These are phyloP conservation scores for Sisyra terminalis DNA, from an alignment of 2,888 invertebrate species.

Conservation along the genomic window DNA sequence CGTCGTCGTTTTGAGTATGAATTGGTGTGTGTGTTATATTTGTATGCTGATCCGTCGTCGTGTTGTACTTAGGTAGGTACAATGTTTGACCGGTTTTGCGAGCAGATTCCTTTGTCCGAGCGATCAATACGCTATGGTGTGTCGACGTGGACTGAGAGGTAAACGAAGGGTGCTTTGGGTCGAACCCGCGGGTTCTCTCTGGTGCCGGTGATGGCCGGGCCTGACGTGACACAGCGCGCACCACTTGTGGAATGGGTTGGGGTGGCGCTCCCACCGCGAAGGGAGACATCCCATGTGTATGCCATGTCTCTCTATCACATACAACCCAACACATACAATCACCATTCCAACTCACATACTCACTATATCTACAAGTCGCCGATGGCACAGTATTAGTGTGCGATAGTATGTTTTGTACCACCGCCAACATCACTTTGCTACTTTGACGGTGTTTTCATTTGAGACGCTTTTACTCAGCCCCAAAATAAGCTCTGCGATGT, in stretches of 20 bases:
- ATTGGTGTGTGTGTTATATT: too few species aligned
- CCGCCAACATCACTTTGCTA: constrained; percentile 15
- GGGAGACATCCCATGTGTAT: constrained; percentile 29
- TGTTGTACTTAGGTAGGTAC: too few species aligned
- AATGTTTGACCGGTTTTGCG: too few species aligned
- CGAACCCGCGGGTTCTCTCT: constrained; percentile 15
- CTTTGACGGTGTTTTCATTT: constrained; percentile 15
- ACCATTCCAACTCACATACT: too few species aligned
- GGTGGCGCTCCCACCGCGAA: constrained; percentile 33
- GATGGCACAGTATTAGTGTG: constrained; percentile 13
- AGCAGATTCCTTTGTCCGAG: constrained; percentile 26
- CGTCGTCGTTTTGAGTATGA: too few species aligned
- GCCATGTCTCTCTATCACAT: too few species aligned
- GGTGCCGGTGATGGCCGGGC: constrained; percentile 17
- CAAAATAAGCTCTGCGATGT: too few species aligned
- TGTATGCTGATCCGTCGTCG: too few species aligned
- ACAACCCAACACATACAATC: constrained; percentile 12
- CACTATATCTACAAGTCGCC: constrained; percentile 12
- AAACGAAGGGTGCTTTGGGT: constrained; percentile 14
- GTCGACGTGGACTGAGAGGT: constrained; percentile 19
- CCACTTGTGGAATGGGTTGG: constrained; percentile 26
- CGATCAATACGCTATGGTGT: constrained; percentile 25
- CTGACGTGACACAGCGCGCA: constrained; percentile 43
- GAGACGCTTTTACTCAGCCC: not conserved
- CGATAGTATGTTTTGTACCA: too few species aligned